Base-by-base conservation (phyloP, 1,140 invertebrate species). In the Mylabris phalerata region DNA sequence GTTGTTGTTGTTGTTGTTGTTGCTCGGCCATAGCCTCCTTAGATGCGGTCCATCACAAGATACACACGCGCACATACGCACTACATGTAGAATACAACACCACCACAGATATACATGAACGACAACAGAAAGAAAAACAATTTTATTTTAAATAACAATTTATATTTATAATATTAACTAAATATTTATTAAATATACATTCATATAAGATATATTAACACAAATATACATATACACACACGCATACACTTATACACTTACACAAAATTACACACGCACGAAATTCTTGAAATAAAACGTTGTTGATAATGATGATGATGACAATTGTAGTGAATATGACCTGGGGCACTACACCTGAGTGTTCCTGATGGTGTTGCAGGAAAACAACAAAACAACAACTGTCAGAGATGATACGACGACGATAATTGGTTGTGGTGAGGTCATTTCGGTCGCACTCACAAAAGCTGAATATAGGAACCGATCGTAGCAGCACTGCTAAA, bases 11-110 rank as follows among this genome's bases (percentile, higher is more conserved):
- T 48, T 59, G 57, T 42, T 32, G 32, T 32, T 32, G 32, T 47
- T 66, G 62, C 57, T 72, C 73, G 48, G 69, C 71, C 73, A 74
- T 74, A 52, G 71, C 66, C 52, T 72, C 69, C 41, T 71, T 59
- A 48, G 59, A 57, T 55, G 55, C 59, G 57, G 61, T 61, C 60
- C 60, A 65, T 59, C 55, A 63, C 64, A 47, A 62, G 32, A 42
- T 32, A 51, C 50, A 25, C 43, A 52, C 39, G 50, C 50, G 26
- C 43, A 52, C 39, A 55, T 57, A 50, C 57, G 47, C 64, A 59
- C 56, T 46, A 48, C 10, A 63, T 60, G n/a, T 38, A 7, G 25
- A 47, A 32, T 5, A 32, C 32, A 32, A 32, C 32, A 32, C 32
- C 32, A 32, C 7, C 32, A 32, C 32, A 32, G 4, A 5, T 7